Percentiles rank a stretch among this genome's conserved stretches.
phyloP scores from a whole-genome alignment of 2,797 vertebrate species.

The Xenops minutus region DNA sequence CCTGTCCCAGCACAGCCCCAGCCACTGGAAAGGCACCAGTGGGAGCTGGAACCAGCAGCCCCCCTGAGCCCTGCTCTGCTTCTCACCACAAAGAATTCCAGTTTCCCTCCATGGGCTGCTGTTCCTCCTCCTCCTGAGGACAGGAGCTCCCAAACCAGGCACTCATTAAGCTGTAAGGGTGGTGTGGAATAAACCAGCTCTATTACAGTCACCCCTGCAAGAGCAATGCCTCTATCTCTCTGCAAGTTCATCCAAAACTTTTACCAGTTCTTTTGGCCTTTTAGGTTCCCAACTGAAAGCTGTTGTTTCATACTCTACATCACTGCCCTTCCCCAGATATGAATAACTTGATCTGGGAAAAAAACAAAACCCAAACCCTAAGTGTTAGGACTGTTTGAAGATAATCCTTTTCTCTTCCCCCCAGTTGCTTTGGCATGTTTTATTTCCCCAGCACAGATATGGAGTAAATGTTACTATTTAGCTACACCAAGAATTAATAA shows the following conservation, averaged over 20 bases:
- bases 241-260: background rate
- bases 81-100: background rate
- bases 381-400: background rate
- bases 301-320: background rate
- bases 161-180: background rate
- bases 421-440: background rate
- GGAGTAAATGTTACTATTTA: background rate
- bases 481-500: background rate
- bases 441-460: background rate
- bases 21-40: fast-evolving
- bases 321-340: background rate
- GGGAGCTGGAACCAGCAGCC: too few species aligned
- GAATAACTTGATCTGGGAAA: background rate
- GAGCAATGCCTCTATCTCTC: background rate
- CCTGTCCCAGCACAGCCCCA: background rate
- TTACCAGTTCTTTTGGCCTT: background rate
- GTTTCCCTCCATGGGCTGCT: background rate
- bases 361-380: too few species aligned
- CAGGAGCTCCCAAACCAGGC: fast-evolving
- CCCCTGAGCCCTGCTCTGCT: background rate
- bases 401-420: background rate
- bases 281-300: background rate
- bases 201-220: fast-evolving
- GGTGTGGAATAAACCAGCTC: fast-evolving
- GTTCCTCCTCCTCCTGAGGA: background rate